Base-by-base conservation (phyloP, 1,140 invertebrate genomes). In the Lepidotrigona ventralis region DNA sequence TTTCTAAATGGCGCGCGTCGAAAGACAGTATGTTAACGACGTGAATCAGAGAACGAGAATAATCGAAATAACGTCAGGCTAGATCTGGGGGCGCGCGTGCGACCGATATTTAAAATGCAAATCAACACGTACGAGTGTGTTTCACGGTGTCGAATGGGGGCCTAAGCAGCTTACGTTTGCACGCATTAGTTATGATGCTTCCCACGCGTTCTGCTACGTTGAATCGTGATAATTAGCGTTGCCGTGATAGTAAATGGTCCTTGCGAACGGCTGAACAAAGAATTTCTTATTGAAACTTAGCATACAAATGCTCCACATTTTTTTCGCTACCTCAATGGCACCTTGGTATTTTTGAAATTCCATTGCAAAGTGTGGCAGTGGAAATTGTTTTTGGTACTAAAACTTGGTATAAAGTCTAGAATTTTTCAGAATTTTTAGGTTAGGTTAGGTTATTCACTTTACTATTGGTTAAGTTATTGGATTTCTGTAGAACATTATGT, bases 101-200 rank as follows among this genome's bases (percentile, higher is more conserved):
- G 75, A 12, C 14, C 29, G 80, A 76, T 81, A 81, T 81, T 81
- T 81, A 76, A 81, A 82, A 77, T 82, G 73, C 73, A 77, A 82
- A 82, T 82, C 23, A 64, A 82, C 64, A 26, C 23, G 80, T 77
- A 46, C n/a, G 33, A 53, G 15, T 66, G 54, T 82, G 64, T 82
- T 77, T 69, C 73, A 82, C 64, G 64, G 54, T 77, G 80, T 64
- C 80, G 73, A 26, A 21, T 64, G 64, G 33, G 66, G 77, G 29
- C 33, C 29, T 82, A 82, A 82, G 73, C 64, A 29, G 80, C 74
- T 82, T 82, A 82, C 33, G 33, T 51, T 54, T 33, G 23, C 53
- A 56, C 60, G 71, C 17, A 26, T 81, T 81, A 75, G 71, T 75
- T 74, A 81, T 33, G 23, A 77, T 33, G 80, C 80, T 68, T 77